phyloP scores from a whole-genome alignment of 2,888 invertebrate genomes.

The Anagyrus pseudococci region DNA sequence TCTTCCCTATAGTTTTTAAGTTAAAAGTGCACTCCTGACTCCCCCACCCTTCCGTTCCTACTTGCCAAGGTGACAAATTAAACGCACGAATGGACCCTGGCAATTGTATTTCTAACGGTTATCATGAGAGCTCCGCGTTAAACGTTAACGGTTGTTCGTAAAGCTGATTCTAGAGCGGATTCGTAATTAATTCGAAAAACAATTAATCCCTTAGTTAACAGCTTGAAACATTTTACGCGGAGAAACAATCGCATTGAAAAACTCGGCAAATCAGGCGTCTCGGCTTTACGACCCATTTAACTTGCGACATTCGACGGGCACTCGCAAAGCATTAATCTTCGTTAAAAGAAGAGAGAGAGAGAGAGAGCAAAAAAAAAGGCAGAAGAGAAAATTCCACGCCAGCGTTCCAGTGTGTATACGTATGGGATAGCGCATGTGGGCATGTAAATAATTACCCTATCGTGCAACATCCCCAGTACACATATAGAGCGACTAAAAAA shows the following conservation, averaged over 20 bases:
- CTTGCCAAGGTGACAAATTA: no score
- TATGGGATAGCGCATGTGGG: slow-evolving; percentile 5
- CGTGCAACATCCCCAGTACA: not conserved
- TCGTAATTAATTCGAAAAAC: no score
- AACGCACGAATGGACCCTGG: no score
- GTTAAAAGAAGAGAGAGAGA: slow-evolving; percentile 8
- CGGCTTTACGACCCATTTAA: slow-evolving; percentile 28
- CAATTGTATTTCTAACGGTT: no score
- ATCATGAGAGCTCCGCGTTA: no score
- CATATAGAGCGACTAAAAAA: slow-evolving; percentile 1
- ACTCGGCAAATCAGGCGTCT: slow-evolving; percentile 33
- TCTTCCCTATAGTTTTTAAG: not conserved
- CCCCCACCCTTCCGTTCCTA: no score
- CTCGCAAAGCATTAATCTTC: slow-evolving; percentile 27
- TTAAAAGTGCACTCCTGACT: slow-evolving; percentile 3
- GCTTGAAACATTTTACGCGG: no score
- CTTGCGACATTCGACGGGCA: slow-evolving; percentile 14
- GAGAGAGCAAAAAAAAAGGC: not conserved
- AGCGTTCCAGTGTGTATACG: not conserved
- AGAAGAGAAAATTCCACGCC: slow-evolving; percentile 15
- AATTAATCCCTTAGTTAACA: no score
- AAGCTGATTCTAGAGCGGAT: no score
- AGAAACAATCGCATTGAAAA: slow-evolving; percentile 28
- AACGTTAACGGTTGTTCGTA: no score
- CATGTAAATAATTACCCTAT: slow-evolving; percentile 31